Conservation (phyloP, 2,797 vertebrate species). For the Falco berigora region DNA sequence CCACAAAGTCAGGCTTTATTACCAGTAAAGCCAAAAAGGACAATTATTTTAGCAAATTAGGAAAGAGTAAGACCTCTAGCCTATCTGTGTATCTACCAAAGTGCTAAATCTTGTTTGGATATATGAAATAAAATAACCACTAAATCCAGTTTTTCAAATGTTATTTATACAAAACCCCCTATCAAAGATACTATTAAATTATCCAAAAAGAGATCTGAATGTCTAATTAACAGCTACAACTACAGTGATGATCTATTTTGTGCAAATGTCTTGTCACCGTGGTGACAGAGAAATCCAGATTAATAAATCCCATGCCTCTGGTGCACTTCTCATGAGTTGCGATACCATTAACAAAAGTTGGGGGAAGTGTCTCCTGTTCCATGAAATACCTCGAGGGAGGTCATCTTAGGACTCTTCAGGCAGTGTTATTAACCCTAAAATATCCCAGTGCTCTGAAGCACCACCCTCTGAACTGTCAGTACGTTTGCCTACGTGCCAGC, state of each 20-base stretch:
- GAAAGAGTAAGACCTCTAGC: not conserved
- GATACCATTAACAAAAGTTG: not conserved
- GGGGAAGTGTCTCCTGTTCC: not conserved
- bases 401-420: not conserved
- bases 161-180: not conserved
- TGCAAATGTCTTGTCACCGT: not conserved
- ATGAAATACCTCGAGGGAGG: not conserved
- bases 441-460: not conserved
- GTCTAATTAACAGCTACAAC: not conserved
- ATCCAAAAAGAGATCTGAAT: not conserved
- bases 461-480: not conserved
- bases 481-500: not conserved
- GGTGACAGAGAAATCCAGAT: not conserved
- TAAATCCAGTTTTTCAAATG: not conserved
- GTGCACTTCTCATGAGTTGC: not conserved
- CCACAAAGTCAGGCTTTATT: not conserved
- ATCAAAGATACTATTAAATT: not conserved
- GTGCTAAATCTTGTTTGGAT: not conserved
- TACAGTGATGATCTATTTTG: not conserved
- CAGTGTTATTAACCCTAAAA: not conserved
- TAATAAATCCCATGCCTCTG: not conserved
- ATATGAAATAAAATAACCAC: not conserved
- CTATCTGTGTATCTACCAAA: not conserved
- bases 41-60: not conserved
- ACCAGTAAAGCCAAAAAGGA: not conserved